A percentile compares a stretch with the other conserved stretches of the same genome.
Evolutionary conservation across 2,888 invertebrate genomes (phyloP).

Genomic region (Drosophila mulleri): DNA sequence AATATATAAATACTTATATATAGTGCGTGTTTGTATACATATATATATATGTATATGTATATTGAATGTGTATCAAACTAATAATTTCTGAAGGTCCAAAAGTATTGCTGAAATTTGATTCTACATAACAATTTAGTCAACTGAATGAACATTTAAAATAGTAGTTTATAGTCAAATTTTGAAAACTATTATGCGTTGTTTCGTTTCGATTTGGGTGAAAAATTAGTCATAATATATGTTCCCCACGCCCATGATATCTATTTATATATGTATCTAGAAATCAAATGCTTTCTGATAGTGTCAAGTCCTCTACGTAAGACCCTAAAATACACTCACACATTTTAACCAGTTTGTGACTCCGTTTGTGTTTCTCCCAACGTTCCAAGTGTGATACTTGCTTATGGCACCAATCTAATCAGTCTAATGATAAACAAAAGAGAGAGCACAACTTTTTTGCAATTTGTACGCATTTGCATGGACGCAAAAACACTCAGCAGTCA

Average conservation of each 20-base stretch:
- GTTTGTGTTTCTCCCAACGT: conserved; percentile 30
- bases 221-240: conserved; percentile 46
- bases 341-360: conserved; percentile 17
- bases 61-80: not conserved
- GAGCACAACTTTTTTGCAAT: conserved; percentile 8
- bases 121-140: not conserved
- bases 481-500: conserved; percentile 14
- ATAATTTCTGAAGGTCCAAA: not conserved
- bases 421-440: conserved; percentile 36
- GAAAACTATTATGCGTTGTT: conserved; percentile 19
- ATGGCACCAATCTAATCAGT: conserved; percentile 53
- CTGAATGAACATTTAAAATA: not conserved
- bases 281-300: conserved; percentile 41
- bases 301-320: conserved; percentile 38
- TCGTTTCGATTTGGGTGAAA: not conserved
- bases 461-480: conserved; percentile 32
- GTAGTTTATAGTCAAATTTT: not conserved
- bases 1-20: not conserved
- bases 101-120: not conserved
- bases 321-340: conserved; percentile 23
- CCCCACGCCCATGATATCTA: conserved; percentile 37
- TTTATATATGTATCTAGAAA: conserved; percentile 39
- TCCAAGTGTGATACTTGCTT: conserved; percentile 2
- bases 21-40: not conserved
- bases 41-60: too few species aligned